Percentiles rank a stretch among this genome's conserved stretches.
phyloP scores from a whole-genome alignment of 2,113 vertebrate genomes.

The Notiomystis cincta region DNA sequence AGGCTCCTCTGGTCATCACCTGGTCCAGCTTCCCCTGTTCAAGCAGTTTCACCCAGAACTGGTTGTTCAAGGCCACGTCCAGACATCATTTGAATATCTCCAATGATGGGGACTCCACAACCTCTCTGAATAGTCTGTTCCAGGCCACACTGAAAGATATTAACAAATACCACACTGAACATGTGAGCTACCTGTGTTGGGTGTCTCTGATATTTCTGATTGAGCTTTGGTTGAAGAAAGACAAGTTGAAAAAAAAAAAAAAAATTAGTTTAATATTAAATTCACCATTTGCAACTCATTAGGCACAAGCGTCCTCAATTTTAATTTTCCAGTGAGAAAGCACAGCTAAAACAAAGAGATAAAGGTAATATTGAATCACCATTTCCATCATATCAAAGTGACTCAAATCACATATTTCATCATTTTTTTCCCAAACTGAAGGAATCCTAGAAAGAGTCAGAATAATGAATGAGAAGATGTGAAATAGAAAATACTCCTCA shows the following conservation, averaged over 20 bases:
- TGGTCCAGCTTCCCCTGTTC: not conserved
- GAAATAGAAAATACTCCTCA: not conserved
- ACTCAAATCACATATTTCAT: not conserved
- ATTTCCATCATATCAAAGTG: not conserved
- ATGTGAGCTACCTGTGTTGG: no score
- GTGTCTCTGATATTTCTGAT: not conserved
- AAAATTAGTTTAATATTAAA: not conserved
- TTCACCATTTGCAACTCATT: not conserved
- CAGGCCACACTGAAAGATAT: not conserved
- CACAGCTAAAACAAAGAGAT: not conserved
- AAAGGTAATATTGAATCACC: not conserved
- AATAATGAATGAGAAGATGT: not conserved
- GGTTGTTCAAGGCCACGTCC: not conserved
- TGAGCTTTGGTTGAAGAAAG: not conserved
- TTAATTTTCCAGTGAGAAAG: not conserved
- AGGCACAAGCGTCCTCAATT: not conserved
- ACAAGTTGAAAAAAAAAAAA: not conserved
- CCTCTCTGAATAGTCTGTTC: not conserved
- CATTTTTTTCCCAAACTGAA: not conserved
- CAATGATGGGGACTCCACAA: not conserved
- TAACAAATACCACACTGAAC: not conserved
- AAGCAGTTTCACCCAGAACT: not conserved
- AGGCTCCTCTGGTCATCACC: not conserved
- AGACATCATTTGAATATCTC: accelerated
- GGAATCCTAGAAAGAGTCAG: not conserved